These are phyloP conservation scores for Steatocranus sp. DNA, from an alignment of 2,797 vertebrate genomes.

Conservation along the genomic window DNA sequence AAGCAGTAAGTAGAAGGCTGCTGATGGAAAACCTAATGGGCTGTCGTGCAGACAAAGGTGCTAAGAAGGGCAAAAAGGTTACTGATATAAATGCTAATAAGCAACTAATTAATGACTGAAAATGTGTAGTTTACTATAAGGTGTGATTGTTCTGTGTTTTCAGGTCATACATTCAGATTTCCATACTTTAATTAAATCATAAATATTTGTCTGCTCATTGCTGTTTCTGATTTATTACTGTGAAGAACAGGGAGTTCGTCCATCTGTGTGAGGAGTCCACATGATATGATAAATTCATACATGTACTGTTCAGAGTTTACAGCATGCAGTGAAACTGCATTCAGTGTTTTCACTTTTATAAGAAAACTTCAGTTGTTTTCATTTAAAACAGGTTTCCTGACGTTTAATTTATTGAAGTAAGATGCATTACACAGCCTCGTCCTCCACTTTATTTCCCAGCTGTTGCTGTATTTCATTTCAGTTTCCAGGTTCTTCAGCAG, in stretches of 20 bases:
- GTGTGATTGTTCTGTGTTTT: not conserved
- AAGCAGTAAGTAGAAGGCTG: not conserved
- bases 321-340: not conserved
- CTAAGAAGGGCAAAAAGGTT: not conserved
- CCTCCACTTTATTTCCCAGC: not conserved
- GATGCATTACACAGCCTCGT: not conserved
- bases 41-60: not conserved
- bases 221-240: not conserved
- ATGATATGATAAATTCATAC: not conserved
- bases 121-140: not conserved
- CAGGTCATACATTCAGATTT: not conserved
- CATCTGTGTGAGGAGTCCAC: not conserved
- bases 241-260: not conserved
- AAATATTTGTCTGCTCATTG: not conserved
- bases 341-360: not conserved
- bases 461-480: not conserved
- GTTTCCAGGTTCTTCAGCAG: not conserved
- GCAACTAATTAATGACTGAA: not conserved
- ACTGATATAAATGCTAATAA: not conserved
- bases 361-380: not conserved
- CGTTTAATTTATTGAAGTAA: not conserved
- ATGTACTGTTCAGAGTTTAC: fast-evolving
- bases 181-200: not conserved
- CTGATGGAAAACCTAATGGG: not conserved
- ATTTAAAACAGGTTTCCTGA: not conserved